A percentile compares a stretch with the other conserved stretches of the same genome.
These are phyloP conservation scores for Amphipyra berbera DNA, from an alignment of 2,888 invertebrate genomes.

Conservation along the genomic window DNA sequence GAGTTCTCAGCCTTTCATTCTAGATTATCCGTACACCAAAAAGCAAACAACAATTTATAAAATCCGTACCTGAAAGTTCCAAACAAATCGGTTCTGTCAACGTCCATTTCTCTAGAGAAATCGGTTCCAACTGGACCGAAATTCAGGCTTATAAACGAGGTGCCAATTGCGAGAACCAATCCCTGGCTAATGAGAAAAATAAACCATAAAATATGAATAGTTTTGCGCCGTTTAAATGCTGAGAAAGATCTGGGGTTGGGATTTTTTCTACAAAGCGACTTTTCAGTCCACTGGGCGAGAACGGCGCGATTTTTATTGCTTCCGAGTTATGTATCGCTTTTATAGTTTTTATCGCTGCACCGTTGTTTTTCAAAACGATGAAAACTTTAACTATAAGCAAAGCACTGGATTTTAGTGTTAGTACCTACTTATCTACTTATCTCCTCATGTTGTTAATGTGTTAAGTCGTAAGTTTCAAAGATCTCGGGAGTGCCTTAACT, in stretches of 20 bases:
- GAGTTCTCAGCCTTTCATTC: constrained; percentile 20
- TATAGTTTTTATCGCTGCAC: constrained; percentile 10
- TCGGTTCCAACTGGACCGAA: constrained; percentile 41
- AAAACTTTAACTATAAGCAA: neutral
- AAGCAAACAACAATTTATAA: constrained; percentile 47
- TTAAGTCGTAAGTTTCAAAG: too few species aligned
- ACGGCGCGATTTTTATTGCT: constrained; percentile 33
- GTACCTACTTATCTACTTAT: too few species aligned
- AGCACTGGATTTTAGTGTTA: too few species aligned
- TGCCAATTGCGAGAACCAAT: constrained; percentile 57
- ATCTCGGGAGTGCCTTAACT: too few species aligned
- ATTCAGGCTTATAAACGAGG: constrained; percentile 57
- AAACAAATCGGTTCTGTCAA: constrained; percentile 55
- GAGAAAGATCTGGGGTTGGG: constrained; percentile 11
- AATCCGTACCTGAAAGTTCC: constrained; percentile 43
- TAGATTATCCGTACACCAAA: constrained; percentile 23
- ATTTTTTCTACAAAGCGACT: constrained; percentile 22
- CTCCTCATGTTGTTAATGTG: too few species aligned
- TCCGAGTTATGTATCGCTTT: constrained; percentile 19
- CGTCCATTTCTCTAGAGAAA: constrained; percentile 43
- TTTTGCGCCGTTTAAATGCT: constrained; percentile 13
- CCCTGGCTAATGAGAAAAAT: constrained; percentile 59
- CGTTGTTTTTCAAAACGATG: constrained; percentile 8
- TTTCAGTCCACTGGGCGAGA: constrained; percentile 22
- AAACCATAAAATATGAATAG: constrained; percentile 50